A percentile compares a stretch with the other conserved stretches of the same genome.
These are phyloP conservation scores for Myotis davidii DNA, from an alignment of 2,113 vertebrate genomes.

Conservation along the genomic window DNA sequence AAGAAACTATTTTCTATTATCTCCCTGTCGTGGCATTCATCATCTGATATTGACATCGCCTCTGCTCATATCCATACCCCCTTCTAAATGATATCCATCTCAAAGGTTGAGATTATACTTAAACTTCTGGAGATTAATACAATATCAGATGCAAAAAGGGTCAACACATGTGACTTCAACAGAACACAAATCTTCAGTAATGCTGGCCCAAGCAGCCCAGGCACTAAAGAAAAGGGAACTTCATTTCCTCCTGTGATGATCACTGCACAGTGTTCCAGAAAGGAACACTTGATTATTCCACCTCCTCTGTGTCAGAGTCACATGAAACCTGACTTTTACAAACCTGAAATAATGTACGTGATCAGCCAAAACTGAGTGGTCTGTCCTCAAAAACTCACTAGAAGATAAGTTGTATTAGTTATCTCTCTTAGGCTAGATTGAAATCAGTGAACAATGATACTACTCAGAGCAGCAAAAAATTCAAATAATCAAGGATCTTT, in stretches of 20 bases:
- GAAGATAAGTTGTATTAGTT: background rate
- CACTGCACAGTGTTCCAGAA: background rate
- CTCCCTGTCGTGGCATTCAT: background rate
- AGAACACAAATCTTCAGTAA: background rate
- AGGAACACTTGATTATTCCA: slow-evolving; percentile 28
- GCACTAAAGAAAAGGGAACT: slow-evolving; percentile 14
- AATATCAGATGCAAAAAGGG: background rate
- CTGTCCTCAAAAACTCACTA: slow-evolving; percentile 1
- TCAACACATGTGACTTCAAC: background rate
- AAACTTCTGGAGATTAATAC: background rate
- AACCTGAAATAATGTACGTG: background rate
- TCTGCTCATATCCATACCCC: background rate
- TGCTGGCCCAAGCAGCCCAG: background rate
- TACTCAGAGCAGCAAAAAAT: background rate
- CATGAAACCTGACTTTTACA: slow-evolving; percentile 32
- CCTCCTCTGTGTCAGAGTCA: slow-evolving; percentile 52
- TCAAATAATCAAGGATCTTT: slow-evolving; percentile 25
- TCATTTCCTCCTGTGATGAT: background rate
- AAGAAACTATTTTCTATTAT: background rate
- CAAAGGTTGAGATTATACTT: background rate
- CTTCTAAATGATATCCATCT: background rate
- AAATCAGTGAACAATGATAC: background rate
- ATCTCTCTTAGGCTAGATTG: background rate
- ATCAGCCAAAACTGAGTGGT: slow-evolving; percentile 36
- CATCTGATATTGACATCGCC: background rate